Evolutionary conservation across 1,140 invertebrate genomes (phyloP), one percentile per base, ranked within the genome.

Genomic region (Vanessa tameamea): DNA sequence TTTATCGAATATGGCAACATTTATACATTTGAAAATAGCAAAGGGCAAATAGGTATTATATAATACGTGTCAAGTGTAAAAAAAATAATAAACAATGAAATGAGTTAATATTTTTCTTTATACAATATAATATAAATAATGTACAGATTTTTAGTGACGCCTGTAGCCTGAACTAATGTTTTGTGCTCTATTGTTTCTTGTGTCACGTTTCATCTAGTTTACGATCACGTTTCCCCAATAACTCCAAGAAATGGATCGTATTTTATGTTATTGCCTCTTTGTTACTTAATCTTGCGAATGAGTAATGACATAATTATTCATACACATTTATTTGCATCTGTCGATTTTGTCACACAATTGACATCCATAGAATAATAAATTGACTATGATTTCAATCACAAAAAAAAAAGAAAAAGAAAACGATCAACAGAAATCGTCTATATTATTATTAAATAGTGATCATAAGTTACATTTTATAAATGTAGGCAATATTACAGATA

Each of bases 191-290:
- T 73, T 68, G 48, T 73, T 55, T 73, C 23, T 68, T 16, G 16
- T 31, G 48, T 68, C 72, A 73, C 72, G 72, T 73, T 61, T 61
- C 64, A 47, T 73, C 47, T 48, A 67, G 53, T 61, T 53, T 51
- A 47, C 47, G 57, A 67, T 68, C 26, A 68, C 65, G 47, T 68
- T 55, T 53, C 14, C 57, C 14, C 23, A 61, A 61, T 61, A 61
- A 15, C 14, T 61, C 14, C 57, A 3, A 31, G 57, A 61, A 61
- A 61, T 61, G 31, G 16, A 14, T 61, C 12, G 14, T 61, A 31
- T 61, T n/a, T 61, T 37, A 37, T 37, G 16, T 37, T 61, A 61
- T 61, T 37, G 37, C 57, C 23, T 14, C 23, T 37, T 61, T 61
- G 13, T 37, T 59, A 26, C 57, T 37, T 61, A 61, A 61, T 57